Evolutionary conservation across 2,113 vertebrate genomes (phyloP), one percentile per base, ranked within the genome.

Genomic region (Mola mola): DNA sequence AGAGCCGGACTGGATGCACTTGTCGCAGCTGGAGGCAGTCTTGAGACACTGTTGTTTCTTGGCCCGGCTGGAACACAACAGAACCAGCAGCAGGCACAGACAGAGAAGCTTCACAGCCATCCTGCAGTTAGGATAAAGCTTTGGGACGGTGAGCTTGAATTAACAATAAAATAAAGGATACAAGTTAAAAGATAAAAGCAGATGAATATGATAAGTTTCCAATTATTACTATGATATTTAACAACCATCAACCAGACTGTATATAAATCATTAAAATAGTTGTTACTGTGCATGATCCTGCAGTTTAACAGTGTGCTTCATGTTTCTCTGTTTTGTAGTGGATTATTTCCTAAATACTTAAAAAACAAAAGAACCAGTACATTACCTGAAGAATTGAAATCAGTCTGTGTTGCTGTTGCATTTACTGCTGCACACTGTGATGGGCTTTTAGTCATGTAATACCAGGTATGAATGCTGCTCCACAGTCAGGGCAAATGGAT

Each of bases 1-100:
- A 0, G 78, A 67, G 19, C 66, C 48, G 0, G 66, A 66, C 66
- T 50, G 63, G 47, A 89, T 72, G 63, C 88, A 89, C 44, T 85
- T 16, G 1, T 74, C 41, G 7, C 79, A 87, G 66, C n/a, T 79
- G 8, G 56, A 40, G 2, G 69, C 53, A 5, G 56, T 62, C 17
- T 1, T 12, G 2, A 16, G 65, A 58, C 85, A 87, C 6, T 2
- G 34, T 6, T 53, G 21, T 24, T 65, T 0, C 22, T 4, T 33
- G 1, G 66, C 44, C 57, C 56, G 21, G 36, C 28, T 36, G 25
- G 25, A 38, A 40, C 17, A 17, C 4, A 24, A 25, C 29, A 75
- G 26, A 21, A 28, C 4, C 51, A 79, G 53, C 66, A 84, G 74
- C 60, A 83, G 57, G 29, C 20, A 40, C 13, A 83, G 21, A 28